Evolutionary conservation across 2,888 invertebrate species (phyloP).

Genomic region (Erebia palarica): DNA sequence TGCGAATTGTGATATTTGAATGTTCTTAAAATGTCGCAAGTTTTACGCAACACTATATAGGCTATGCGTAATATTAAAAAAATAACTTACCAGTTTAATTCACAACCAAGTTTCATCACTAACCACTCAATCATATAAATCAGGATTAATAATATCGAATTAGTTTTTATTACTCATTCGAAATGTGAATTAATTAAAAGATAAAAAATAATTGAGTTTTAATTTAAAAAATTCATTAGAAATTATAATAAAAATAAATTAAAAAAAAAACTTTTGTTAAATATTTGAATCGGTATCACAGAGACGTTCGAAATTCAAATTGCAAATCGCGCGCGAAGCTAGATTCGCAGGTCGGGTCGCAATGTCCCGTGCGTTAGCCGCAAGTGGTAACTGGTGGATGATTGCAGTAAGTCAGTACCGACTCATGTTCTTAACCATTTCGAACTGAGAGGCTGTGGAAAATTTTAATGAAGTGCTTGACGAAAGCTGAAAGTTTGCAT

Average conservation of each 20-base stretch:
- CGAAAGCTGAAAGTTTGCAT: background rate
- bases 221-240: background rate
- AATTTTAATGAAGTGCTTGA: background rate
- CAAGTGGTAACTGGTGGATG: constrained; percentile 63
- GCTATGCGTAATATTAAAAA: background rate
- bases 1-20: background rate
- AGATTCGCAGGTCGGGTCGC: constrained; percentile 46
- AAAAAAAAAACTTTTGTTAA: background rate
- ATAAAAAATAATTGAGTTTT: background rate
- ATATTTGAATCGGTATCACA: constrained; percentile 17
- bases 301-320: constrained; percentile 34
- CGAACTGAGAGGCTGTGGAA: background rate
- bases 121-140: constrained; percentile 1
- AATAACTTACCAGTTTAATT: constrained; percentile 29
- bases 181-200: background rate
- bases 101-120: constrained; percentile 40
- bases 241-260: constrained; percentile 5
- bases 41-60: background rate
- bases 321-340: constrained; percentile 49
- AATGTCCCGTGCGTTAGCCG: constrained; percentile 63
- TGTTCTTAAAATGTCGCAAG: background rate
- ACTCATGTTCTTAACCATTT: constrained; percentile 70
- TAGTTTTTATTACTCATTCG: background rate
- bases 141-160: background rate
- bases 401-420: constrained; percentile 68